Percentiles rank a stretch among this genome's conserved stretches.
Evolutionary conservation across 2,888 invertebrate species (phyloP).

Genomic region (Prosopocoilus inquinatus): DNA sequence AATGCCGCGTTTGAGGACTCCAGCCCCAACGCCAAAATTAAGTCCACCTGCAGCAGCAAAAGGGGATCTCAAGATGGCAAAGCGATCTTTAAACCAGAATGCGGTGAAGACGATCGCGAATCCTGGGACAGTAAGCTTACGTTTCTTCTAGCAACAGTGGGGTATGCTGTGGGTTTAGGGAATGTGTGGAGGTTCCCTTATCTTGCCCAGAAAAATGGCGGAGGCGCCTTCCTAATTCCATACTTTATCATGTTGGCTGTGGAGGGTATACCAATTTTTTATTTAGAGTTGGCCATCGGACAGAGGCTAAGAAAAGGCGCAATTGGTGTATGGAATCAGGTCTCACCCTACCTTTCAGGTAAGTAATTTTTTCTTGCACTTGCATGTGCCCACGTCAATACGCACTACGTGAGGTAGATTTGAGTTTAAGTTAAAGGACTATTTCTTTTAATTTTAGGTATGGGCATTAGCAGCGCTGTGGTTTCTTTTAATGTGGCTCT

Average conservation of each 20-base stretch:
- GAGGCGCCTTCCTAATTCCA: slow-evolving; percentile 95
- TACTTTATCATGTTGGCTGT: slow-evolving; percentile 93
- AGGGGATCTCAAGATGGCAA: slow-evolving; percentile 62
- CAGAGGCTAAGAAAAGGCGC: slow-evolving; percentile 91
- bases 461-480: slow-evolving; percentile 91
- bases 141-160: slow-evolving; percentile 89
- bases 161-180: slow-evolving; percentile 84
- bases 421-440: background rate
- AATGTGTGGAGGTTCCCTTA: slow-evolving; percentile 97
- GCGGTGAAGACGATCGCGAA: slow-evolving; percentile 74
- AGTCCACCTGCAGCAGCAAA: slow-evolving; percentile 56
- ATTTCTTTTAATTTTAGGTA: slow-evolving; percentile 55
- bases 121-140: slow-evolving; percentile 93
- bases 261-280: slow-evolving; percentile 95
- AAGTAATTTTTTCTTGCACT: slow-evolving; percentile 11
- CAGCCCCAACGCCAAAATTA: slow-evolving; percentile 55
- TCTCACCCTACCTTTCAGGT: slow-evolving; percentile 77
- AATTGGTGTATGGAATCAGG: slow-evolving; percentile 94
- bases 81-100: slow-evolving; percentile 64
- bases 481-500: slow-evolving; percentile 95
- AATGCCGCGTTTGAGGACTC: slow-evolving; percentile 77
- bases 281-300: slow-evolving; percentile 92
- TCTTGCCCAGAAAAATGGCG: slow-evolving; percentile 91
- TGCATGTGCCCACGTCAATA: background rate
- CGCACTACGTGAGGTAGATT: background rate